Conservation (phyloP, 2,797 vertebrate species). For the Chanos chanos region DNA sequence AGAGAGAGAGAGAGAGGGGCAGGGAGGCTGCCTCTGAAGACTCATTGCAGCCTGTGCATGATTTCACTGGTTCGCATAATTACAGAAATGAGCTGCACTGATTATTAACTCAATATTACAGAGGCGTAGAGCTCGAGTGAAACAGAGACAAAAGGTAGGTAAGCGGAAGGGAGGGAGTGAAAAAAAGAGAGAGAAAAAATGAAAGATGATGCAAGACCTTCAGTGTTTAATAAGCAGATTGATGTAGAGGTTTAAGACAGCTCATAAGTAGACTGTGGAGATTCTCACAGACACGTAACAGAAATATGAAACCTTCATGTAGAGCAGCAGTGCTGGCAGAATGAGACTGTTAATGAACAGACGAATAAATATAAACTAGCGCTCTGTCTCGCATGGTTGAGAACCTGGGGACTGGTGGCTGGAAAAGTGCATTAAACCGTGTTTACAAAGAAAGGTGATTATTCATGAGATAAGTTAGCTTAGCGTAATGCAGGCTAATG, state of each 20-base stretch:
- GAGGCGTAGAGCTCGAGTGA: neutral
- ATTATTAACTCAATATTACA: conserved; percentile 32
- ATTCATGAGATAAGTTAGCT: conserved; percentile 59
- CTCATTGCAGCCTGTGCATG: conserved; percentile 10
- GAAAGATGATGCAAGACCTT: conserved; percentile 8
- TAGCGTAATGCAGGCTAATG: conserved; percentile 55
- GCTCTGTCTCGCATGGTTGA: conserved; percentile 50
- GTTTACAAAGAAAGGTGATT: conserved; percentile 58
- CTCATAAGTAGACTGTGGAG: no score
- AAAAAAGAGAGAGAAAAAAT: conserved; percentile 1
- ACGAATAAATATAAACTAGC: conserved; percentile 58
- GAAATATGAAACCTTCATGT: conserved; percentile 47
- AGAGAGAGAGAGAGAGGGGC: neutral
- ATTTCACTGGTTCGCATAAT: conserved; percentile 27
- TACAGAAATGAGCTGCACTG: conserved; percentile 23
- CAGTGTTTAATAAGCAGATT: conserved; percentile 21
- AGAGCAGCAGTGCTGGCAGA: conserved; percentile 55
- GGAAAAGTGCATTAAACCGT: conserved; percentile 65
- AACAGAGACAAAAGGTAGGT: conserved; percentile 14
- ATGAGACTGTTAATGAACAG: conserved; percentile 61
- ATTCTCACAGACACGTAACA: conserved; percentile 45
- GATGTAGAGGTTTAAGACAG: no score
- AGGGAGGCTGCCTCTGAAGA: neutral
- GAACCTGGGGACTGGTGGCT: conserved; percentile 55
- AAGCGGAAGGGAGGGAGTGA: conserved; percentile 8